A percentile compares a stretch with the other conserved stretches of the same genome.
These are phyloP conservation scores for Drosophila watanabei DNA, from an alignment of 1,140 invertebrate species.

Conservation along the genomic window DNA sequence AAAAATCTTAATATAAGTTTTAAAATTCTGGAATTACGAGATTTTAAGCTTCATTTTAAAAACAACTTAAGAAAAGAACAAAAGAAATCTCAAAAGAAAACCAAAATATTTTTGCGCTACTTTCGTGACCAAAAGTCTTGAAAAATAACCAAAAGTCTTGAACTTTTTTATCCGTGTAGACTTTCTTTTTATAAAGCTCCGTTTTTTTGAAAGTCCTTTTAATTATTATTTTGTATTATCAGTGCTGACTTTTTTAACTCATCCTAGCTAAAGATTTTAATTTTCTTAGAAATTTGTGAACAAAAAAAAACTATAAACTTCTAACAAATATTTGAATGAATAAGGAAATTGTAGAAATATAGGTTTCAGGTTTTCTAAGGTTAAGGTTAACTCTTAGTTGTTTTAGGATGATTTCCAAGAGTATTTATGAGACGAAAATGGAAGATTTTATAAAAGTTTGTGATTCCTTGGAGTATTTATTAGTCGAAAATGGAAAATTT, in stretches of 20 bases:
- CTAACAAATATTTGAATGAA: background rate
- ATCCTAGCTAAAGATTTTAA: background rate
- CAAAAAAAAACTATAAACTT: background rate
- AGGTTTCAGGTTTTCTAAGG: background rate
- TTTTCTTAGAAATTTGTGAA: background rate
- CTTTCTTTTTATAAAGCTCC: background rate
- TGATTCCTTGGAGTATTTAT: background rate
- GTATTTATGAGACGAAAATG: background rate
- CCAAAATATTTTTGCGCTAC: too few species aligned
- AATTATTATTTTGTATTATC: background rate
- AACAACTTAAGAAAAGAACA: too few species aligned
- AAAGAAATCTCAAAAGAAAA: too few species aligned
- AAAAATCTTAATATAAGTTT: too few species aligned
- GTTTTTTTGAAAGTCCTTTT: background rate
- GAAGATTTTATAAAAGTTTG: background rate
- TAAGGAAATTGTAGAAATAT: background rate
- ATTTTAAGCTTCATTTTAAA: too few species aligned
- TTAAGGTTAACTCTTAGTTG: background rate
- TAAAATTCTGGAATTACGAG: too few species aligned
- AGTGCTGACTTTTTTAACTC: background rate
- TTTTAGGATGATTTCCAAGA: background rate
- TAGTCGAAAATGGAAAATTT: background rate
- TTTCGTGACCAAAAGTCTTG: too few species aligned
- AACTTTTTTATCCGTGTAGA: too few species aligned
- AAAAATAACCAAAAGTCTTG: too few species aligned